Conservation (phyloP, 2,113 vertebrate species). For the Sporophila hypoxantha region DNA sequence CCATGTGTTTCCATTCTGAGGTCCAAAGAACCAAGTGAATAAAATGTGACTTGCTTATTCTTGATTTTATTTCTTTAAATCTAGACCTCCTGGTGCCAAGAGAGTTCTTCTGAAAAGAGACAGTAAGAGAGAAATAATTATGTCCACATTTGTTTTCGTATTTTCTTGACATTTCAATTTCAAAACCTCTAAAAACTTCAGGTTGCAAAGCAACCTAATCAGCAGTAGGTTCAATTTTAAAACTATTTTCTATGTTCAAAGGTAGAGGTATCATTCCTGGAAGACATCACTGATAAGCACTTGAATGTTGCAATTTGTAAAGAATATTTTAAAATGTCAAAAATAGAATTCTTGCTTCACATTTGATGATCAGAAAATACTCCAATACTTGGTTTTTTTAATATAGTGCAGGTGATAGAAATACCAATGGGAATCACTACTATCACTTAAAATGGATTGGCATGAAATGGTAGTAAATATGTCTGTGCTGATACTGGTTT, state of each 20-base stretch:
- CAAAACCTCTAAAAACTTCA: not conserved
- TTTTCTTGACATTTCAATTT: not conserved
- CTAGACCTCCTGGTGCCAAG: not conserved
- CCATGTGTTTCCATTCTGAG: not conserved
- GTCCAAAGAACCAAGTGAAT: not conserved
- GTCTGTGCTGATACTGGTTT: not conserved
- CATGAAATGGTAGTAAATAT: not conserved
- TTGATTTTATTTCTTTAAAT: not conserved
- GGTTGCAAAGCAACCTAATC: not conserved
- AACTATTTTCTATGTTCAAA: slow-evolving; percentile 24
- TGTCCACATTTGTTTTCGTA: not conserved
- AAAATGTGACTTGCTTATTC: not conserved
- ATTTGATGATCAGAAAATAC: not conserved
- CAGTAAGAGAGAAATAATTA: not conserved
- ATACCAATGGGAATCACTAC: not conserved
- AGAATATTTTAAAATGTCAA: not conserved
- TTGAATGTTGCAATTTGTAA: not conserved
- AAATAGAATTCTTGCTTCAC: not conserved
- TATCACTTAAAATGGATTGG: not conserved
- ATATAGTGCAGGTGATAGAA: not conserved
- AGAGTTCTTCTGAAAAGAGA: not conserved
- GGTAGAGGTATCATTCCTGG: not conserved
- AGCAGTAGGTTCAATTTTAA: not conserved
- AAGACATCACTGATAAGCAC: not conserved
- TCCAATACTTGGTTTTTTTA: not conserved